Evolutionary conservation across 2,113 vertebrate species (phyloP), one percentile per base, ranked within the genome.

Genomic region (Hirundichthys speculiger): DNA sequence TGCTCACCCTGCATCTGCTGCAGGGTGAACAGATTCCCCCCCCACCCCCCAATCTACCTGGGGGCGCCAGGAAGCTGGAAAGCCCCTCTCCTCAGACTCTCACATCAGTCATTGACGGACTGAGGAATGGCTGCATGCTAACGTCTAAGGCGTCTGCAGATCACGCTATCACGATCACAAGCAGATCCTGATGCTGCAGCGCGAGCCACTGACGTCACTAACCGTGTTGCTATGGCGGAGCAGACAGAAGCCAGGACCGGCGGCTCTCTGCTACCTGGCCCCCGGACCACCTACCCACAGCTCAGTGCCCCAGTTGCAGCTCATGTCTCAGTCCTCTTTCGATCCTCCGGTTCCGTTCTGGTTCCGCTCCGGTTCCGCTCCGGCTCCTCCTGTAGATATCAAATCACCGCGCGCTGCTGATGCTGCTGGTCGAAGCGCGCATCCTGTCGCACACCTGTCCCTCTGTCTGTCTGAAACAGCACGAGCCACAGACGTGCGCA

Each of bases 261-360:
- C 18, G 41, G 40, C 40, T 18, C 7, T 49, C 19, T 34, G 19
- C 16, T 1, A 13, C 27, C 30, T 13, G 46, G 16, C 21, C 7
- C 4, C 13, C 18, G 22, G 59, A 15, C 16, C 41, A 90, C 91
- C 1, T 88, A 93, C 91, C 91, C 91, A 93, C 77, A 93, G 86
- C 66, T 92, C 91, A 69, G 90, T 88, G n/a, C 91, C 91, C 91
- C 91, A 93, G 79, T 88, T 91, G 64, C 86, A 87, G 79, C 72
- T 92, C 91, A 91, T 89, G 74, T 79, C 70, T 62, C 85, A 80
- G 24, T 40, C 69, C 53, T 10, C 11, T 6, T 10, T 34, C 10
- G 53, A 39, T 61, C 38, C 64, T 58, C 43, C 45, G 25, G 16
- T 43, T 21, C 14, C 49, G 6, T 15, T 70, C 22, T 22, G 53